These are phyloP conservation scores for Tetheella fluctuosa DNA, from an alignment of 2,888 invertebrate species.

Conservation along the genomic window DNA sequence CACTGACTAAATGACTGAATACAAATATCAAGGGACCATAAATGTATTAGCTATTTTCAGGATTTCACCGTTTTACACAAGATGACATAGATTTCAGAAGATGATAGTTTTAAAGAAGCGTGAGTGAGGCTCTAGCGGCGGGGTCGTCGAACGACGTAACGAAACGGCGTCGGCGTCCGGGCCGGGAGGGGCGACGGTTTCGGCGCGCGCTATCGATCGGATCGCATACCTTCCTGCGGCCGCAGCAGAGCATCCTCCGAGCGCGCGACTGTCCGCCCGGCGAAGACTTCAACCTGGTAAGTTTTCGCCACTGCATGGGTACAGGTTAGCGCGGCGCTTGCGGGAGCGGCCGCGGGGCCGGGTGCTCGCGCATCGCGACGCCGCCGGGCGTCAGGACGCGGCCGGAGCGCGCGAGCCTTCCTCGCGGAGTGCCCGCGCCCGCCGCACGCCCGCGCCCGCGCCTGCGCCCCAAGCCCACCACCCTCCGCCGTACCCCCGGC, in stretches of 20 bases:
- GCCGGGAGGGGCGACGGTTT: slow-evolving; percentile 80
- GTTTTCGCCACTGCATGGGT: slow-evolving; percentile 94
- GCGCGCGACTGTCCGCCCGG: slow-evolving; percentile 87
- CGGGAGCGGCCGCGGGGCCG: slow-evolving; percentile 78
- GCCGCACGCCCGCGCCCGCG: slow-evolving; percentile 68
- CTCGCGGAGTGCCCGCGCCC: slow-evolving; percentile 78
- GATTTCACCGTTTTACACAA: slow-evolving; percentile 13
- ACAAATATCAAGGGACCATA: background rate
- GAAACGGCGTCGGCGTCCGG: slow-evolving; percentile 74
- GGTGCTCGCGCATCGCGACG: slow-evolving; percentile 78
- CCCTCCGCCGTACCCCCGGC: slow-evolving; percentile 63
- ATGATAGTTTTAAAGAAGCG: slow-evolving; percentile 42
- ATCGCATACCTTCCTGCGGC: slow-evolving; percentile 94
- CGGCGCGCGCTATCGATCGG: slow-evolving; percentile 82
- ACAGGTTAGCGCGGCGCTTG: slow-evolving; percentile 86
- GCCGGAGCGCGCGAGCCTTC: slow-evolving; percentile 80
- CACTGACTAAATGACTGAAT: background rate
- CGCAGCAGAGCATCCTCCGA: slow-evolving; percentile 97
- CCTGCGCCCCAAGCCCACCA: slow-evolving; percentile 39
- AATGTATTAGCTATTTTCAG: background rate
- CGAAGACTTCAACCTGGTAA: slow-evolving; percentile 90
- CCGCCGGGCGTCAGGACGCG: slow-evolving; percentile 67
- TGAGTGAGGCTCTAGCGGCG: slow-evolving; percentile 60
- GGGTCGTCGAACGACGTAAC: slow-evolving; percentile 74
- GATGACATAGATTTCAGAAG: slow-evolving; percentile 13